A percentile compares a stretch with the other conserved stretches of the same genome.
These are phyloP conservation scores for Chrysolina americana DNA, from an alignment of 2,888 invertebrate genomes.

Conservation along the genomic window DNA sequence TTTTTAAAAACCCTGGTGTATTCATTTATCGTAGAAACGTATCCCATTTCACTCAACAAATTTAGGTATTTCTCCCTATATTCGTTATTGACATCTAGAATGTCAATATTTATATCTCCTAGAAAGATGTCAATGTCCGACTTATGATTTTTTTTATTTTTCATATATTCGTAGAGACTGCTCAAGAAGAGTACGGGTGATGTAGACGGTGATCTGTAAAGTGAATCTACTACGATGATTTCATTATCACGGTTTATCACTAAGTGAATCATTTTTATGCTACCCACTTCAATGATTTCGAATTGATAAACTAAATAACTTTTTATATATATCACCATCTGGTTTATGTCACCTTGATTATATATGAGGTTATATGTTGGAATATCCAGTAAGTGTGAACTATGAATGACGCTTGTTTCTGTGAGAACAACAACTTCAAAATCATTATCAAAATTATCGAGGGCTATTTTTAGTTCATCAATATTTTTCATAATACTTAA, in stretches of 20 bases:
- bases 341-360: slow-evolving; percentile 22
- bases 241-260: no score
- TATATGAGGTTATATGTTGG: no score
- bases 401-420: slow-evolving; percentile 27
- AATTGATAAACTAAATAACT: slow-evolving; percentile 13
- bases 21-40: slow-evolving; percentile 27
- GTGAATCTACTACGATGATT: no score
- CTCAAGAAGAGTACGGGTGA: no score
- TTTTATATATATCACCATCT: slow-evolving; percentile 26
- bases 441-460: slow-evolving; percentile 28
- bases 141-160: no score
- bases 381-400: slow-evolving; percentile 26
- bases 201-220: no score
- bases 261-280: no score
- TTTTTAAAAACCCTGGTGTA: slow-evolving; percentile 16
- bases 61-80: slow-evolving; percentile 19
- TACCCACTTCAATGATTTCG: slow-evolving; percentile 18
- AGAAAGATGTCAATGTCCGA: no score
- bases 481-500: slow-evolving; percentile 26
- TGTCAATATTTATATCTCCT: no score
- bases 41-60: slow-evolving; percentile 27
- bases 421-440: slow-evolving; percentile 25
- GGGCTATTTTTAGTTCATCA: slow-evolving; percentile 22
- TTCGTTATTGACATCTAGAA: slow-evolving; percentile 23
- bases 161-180: no score